These are phyloP conservation scores for Sebastes fasciatus DNA, from an alignment of 2,113 vertebrate species.

Conservation along the genomic window DNA sequence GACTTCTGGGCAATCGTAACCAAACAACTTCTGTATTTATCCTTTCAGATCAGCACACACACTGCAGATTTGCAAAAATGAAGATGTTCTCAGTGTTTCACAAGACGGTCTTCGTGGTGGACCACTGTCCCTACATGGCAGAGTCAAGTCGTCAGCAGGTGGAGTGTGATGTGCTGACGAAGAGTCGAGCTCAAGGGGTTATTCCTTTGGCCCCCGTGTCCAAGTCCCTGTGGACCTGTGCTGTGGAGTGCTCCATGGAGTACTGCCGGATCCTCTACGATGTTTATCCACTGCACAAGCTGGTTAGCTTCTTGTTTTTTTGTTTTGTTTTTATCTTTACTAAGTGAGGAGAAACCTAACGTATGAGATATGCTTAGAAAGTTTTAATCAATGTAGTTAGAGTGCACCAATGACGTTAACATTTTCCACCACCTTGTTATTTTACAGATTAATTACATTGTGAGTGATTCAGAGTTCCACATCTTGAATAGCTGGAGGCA, in stretches of 20 bases:
- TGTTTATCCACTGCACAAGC: constrained; percentile 93
- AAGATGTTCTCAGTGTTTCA: constrained; percentile 97
- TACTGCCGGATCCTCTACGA: constrained; percentile 98
- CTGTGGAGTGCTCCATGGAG: constrained; percentile 98
- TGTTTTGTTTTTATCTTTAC: not conserved
- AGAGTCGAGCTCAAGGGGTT: constrained; percentile 94
- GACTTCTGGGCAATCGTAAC: no score
- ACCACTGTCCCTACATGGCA: constrained; percentile 98
- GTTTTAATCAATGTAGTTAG: not conserved
- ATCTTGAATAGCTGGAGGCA: constrained; percentile 96
- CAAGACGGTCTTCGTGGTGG: constrained; percentile 98
- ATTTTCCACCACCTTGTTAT: constrained; percentile 12
- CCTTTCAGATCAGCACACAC: not conserved
- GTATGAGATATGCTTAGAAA: not conserved
- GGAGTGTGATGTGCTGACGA: constrained; percentile 97
- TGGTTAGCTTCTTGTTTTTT: constrained; percentile 84
- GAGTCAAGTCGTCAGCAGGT: constrained; percentile 97
- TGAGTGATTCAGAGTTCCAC: constrained; percentile 97
- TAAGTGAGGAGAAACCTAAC: not conserved
- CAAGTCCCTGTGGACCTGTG: constrained; percentile 98
- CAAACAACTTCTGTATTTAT: not conserved
- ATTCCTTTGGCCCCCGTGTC: constrained; percentile 97
- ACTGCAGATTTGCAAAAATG: constrained; percentile 81
- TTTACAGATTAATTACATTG: constrained; percentile 94
- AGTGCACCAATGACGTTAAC: not conserved